Evolutionary conservation across 1,140 invertebrate genomes (phyloP).

Genomic region (Magallana ariakensis): DNA sequence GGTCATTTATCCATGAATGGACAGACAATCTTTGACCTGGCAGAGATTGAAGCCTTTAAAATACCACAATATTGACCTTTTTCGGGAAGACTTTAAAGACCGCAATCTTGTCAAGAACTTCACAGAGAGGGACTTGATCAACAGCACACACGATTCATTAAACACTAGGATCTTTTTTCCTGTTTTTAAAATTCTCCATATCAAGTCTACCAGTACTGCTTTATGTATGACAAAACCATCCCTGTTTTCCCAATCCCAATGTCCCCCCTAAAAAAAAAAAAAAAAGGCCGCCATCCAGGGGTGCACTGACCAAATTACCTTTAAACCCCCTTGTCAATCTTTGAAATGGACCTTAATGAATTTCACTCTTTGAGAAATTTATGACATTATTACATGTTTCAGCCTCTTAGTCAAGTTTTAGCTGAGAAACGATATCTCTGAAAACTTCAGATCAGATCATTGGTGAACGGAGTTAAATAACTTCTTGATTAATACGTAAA

Average conservation of each 20-base stretch:
- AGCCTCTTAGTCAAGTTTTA: not conserved
- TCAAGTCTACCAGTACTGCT: too few relatives aligned
- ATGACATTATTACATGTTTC: conserved; percentile 26
- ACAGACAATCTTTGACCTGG: not conserved
- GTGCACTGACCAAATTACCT: not conserved
- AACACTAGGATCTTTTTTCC: not conserved
- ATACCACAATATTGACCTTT: conserved; percentile 8
- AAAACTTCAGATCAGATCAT: conserved; percentile 21
- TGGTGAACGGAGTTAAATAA: conserved; percentile 1
- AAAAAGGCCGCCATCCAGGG: not conserved
- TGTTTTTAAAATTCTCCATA: not conserved
- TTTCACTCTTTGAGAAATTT: conserved; percentile 26
- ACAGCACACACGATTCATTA: conserved; percentile 14
- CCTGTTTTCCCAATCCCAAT: not conserved
- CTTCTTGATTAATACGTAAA: conserved; percentile 32
- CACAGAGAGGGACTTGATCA: not conserved
- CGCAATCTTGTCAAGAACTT: not conserved
- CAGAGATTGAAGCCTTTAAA: not conserved
- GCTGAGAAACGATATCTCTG: conserved; percentile 7
- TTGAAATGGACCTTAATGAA: not conserved
- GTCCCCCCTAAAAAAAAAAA: not conserved
- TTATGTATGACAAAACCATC: too few relatives aligned
- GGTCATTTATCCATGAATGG: conserved; percentile 22
- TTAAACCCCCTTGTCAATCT: not conserved
- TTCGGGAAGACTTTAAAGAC: not conserved